These are phyloP conservation scores for Hemiprocne comata DNA, from an alignment of 2,113 vertebrate species.

Conservation along the genomic window DNA sequence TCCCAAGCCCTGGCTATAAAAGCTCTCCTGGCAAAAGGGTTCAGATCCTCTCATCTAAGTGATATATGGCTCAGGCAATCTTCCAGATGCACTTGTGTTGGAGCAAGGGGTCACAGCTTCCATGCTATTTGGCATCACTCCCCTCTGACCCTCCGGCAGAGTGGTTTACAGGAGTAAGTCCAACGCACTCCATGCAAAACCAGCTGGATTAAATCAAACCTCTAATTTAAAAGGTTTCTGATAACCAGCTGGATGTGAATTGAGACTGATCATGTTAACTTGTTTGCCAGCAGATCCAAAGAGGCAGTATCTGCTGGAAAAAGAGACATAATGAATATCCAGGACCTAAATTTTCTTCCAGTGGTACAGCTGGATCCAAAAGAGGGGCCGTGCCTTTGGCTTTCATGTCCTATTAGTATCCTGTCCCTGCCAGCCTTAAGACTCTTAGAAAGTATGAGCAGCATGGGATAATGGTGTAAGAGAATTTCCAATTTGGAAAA, in stretches of 20 bases:
- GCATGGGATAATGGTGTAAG: not conserved
- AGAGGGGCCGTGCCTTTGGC: not conserved
- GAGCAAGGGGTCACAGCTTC: not conserved
- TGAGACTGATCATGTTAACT: not conserved
- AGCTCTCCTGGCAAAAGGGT: not conserved
- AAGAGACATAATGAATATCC: not conserved
- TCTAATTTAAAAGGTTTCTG: conserved; percentile 14
- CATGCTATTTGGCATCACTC: not conserved
- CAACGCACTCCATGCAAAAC: not conserved
- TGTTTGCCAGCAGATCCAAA: not conserved
- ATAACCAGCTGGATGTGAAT: not conserved
- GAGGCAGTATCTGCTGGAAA: not conserved
- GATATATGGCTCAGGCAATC: not conserved
- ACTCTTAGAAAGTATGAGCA: not conserved
- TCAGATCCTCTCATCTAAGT: not conserved
- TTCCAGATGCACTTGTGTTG: not conserved
- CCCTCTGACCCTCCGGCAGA: not conserved
- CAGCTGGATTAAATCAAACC: conserved; percentile 6
- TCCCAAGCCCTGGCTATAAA: not conserved
- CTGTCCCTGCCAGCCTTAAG: not conserved
- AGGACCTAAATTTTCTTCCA: not conserved
- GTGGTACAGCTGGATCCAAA: not conserved
- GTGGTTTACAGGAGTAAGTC: not conserved
- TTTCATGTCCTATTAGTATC: not conserved
- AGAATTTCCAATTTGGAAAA: not conserved